Base-by-base conservation (phyloP, 2,888 invertebrate species). In the Xestobium rufovillosum region DNA sequence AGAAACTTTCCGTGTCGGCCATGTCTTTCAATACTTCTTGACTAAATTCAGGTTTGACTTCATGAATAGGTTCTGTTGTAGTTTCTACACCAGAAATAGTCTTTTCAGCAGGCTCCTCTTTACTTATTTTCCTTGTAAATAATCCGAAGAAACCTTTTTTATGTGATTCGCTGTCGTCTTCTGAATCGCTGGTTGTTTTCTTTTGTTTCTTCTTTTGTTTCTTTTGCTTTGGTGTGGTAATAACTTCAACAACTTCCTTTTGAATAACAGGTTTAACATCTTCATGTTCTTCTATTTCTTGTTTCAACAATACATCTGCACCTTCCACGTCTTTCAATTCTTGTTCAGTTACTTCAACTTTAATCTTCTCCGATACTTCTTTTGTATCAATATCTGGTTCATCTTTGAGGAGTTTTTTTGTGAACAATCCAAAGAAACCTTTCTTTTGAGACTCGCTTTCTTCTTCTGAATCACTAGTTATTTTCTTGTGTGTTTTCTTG, bases 111-210 rank as follows among this genome's bases (percentile, higher is more conserved):
- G 13, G 12, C 4, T 34, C 10, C 28, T 11, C 37, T 14, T 13
- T 25, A 29, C 14, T 38, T 14, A 10, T 38, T 17, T 31, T 36
- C 30, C 13, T 30, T 8, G 29, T 27, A 30, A 36, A 31, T 27
- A 25, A 14, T 16, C 41, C 43, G 26, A 41, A 36, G 2, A 43
- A 12, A 3, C 38, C 43, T 4, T 19, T 57, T 38, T 56, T 56
- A 35, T 45, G 51, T 34, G 44, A 44, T 16, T 45, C 50, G 14
- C 55, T 54, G 19, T 60, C 57, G 27, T 44, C 46, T 15, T 59
- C 60, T 14, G 56, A 57, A 16, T 57, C 59, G 37, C 59, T 58
- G 31, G 54, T 50, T 26, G 61, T 61, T 51, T 53, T 61, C 4
- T 58, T 56, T 28, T 55, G 44, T 51, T 57, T 60, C 9, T 50